Evolutionary conservation across 2,888 invertebrate genomes (phyloP), one percentile per base, ranked within the genome.

Genomic region (Cyclophora albipunctata): DNA sequence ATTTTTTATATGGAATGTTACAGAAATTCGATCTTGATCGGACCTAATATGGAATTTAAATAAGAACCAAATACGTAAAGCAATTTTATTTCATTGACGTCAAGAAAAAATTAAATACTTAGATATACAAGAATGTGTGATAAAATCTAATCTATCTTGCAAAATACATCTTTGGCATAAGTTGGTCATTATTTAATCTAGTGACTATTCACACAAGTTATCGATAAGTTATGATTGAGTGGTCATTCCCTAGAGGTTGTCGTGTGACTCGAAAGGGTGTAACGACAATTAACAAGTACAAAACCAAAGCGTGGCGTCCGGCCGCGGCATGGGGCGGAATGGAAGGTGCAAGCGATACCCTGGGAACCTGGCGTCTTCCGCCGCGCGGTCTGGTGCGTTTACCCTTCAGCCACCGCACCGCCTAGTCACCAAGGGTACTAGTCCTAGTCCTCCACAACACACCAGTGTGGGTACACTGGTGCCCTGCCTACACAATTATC

Each of bases 341-440:
- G 73, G 71, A 20, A 62, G 65, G 76, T 73, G 86, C 81, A 85
- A 84, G 71, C 69, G 88, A 87, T 83, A 87, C 84, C 75, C 84
- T 87, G 87, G 85, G 87, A 87, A 88, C 84, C 63, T 57, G 61
- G 60, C 66, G 77, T 71, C 84, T 83, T 84, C 84, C 85, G 86
- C 71, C 70, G 67, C 41, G 58, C 62, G 63, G 55, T 60, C 57
- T 60, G 58, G 57, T 60, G 62, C 67, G 58, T 60, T 71, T 65
- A 72, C 69, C 68, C 66, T 67, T 66, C 62, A 50, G 62, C 64
- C 63, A 56, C 20, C 54, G 55, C 54, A 50, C 66, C 64, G 64
- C 66, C 7, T 20, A 7, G 7, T 40, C 6, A 40, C 6, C 42
- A 5, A n/a, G 42, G 20, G 42, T 73, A 64, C 72, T 64, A n/a